phyloP scores from a whole-genome alignment of 2,797 vertebrate species.

The Garrulus glandarius region DNA sequence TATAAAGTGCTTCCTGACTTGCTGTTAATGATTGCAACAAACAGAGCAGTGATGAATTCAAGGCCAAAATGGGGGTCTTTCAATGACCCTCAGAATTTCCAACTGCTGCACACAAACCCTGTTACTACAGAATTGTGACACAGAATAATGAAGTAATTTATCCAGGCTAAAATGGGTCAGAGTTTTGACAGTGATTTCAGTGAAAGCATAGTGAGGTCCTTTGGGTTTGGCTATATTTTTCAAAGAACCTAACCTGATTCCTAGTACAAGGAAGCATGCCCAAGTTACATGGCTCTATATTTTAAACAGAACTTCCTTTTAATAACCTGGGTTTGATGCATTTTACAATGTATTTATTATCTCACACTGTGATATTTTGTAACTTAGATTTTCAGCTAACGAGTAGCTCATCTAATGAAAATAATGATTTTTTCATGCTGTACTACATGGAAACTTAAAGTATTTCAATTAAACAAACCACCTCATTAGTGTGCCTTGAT shows the following conservation, averaged over 20 bases:
- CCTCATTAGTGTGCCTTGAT: slow-evolving; percentile 74
- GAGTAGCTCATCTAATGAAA: slow-evolving; percentile 73
- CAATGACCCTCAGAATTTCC: not conserved
- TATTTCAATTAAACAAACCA: slow-evolving; percentile 75
- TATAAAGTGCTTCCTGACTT: not conserved
- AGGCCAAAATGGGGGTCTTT: not conserved
- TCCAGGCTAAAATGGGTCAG: not conserved
- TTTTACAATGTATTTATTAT: slow-evolving; percentile 70
- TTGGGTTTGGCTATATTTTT: not conserved
- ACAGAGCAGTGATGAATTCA: not conserved
- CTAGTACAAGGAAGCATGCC: not conserved
- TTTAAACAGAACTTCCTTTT: slow-evolving; percentile 56
- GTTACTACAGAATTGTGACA: not conserved
- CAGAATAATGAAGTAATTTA: not conserved
- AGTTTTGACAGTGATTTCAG: not conserved
- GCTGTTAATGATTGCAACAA: not conserved
- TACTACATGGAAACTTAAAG: slow-evolving; percentile 71
- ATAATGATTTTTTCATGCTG: slow-evolving; percentile 76
- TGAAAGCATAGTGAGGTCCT: not conserved
- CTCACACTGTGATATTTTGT: slow-evolving; percentile 68
- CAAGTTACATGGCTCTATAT: not conserved
- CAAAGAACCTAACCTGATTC: not conserved
- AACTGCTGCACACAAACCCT: not conserved
- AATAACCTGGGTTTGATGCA: slow-evolving; percentile 51
- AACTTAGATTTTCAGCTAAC: slow-evolving; percentile 66